Evolutionary conservation across 2,113 vertebrate genomes (phyloP).

Genomic region (Acanthisitta chloris): DNA sequence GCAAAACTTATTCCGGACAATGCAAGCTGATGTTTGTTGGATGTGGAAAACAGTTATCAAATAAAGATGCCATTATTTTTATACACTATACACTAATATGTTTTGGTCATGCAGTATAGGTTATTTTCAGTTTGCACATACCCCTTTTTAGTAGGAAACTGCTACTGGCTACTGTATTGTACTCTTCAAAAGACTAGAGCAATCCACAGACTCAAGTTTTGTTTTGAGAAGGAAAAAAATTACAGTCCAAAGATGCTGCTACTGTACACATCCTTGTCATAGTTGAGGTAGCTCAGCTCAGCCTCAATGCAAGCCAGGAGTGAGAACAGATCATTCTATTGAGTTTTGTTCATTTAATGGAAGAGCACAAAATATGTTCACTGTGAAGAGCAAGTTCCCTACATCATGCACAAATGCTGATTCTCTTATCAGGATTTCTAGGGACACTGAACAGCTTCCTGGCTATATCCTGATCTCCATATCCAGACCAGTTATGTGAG

Average conservation of each 20-base stretch:
- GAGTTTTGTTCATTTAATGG: background rate
- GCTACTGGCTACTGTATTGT: background rate
- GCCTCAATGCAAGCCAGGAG: background rate
- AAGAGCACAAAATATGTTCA: background rate
- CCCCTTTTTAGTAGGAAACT: background rate
- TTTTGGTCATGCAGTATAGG: background rate
- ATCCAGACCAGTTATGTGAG: background rate
- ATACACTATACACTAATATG: background rate
- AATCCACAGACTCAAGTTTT: background rate
- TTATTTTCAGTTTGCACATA: background rate
- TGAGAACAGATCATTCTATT: background rate
- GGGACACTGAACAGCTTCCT: background rate
- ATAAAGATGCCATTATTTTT: background rate
- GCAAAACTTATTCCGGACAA: background rate
- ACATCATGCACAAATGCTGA: background rate
- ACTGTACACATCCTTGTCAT: background rate
- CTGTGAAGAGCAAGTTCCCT: background rate
- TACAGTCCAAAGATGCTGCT: background rate
- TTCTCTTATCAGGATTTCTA: background rate
- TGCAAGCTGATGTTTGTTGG: background rate
- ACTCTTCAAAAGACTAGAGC: background rate
- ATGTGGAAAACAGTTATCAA: background rate
- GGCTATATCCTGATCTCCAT: background rate
- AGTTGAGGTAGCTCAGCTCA: background rate
- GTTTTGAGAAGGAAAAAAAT: background rate